Evolutionary conservation across 2,113 vertebrate genomes (phyloP), one percentile per base, ranked within the genome.

Genomic region (Strigops habroptila): DNA sequence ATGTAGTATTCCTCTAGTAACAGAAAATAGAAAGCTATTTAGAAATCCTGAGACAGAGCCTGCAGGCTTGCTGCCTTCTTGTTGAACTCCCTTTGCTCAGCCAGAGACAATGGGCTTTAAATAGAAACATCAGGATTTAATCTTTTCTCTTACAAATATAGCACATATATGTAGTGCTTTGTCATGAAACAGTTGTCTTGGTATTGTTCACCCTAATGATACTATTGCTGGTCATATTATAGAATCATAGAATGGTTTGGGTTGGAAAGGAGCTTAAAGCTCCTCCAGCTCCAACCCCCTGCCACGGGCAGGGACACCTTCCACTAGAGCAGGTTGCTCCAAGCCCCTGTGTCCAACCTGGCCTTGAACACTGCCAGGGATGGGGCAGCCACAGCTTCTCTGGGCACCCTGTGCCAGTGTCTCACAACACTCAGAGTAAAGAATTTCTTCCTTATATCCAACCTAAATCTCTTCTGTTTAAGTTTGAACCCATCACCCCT

Each of bases 161-260:
- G 55, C 73, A 39, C 1, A 2, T 15, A 1, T 0, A 9, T n/a
- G 18, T 18, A 31, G 7, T n/a, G 46, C 52, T 75, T 49, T 75
- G 74, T 31, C 60, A 35, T 18, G 30, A 39, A 37, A 22, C 23
- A 27, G 13, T 52, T 3, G 0, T 2, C 55, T 44, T 44, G 15
- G 19, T 63, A 0, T 21, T 48, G 17, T 39, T 78, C 39, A 23
- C 25, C 57, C 35, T 63, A 43, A 2, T 73, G 33, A 30, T 15
- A 9, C 39, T 44, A 41, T 39, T 64, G 52, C 48, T 68, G 74
- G 27, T 51, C 12, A 7, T 9, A 2, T 48, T 35, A 10, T 15
- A 15, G 22, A 59, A 59, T 35, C 33, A 6, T 10, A 59, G 22
- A 15, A 23, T 53, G 22, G 21, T 59, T 15, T 59, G 33, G 14